A percentile compares a stretch with the other conserved stretches of the same genome.
phyloP scores from a whole-genome alignment of 2,888 invertebrate genomes.

The Dolomedes plantarius region DNA sequence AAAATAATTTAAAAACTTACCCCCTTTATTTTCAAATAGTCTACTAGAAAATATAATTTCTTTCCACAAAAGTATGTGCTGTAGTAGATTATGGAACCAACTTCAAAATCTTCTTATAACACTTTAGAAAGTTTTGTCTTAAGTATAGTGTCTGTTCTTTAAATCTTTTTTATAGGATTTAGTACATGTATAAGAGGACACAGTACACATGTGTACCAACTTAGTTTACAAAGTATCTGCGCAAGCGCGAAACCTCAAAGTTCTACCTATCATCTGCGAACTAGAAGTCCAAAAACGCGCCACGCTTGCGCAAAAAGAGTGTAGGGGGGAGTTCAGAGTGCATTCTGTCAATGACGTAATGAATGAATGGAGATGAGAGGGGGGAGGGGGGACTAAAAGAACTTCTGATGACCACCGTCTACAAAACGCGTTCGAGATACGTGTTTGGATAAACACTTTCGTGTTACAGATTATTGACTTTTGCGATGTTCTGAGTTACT shows the following conservation, averaged over 20 bases:
- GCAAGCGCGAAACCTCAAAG: constrained; percentile 52
- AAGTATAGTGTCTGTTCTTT: background rate
- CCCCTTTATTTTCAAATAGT: too few species aligned
- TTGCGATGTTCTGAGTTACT: constrained; percentile 4
- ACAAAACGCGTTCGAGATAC: constrained; percentile 42
- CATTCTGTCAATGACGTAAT: constrained; percentile 40
- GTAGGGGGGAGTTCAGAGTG: constrained; percentile 29
- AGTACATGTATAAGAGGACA: background rate
- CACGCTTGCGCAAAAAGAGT: constrained; percentile 35
- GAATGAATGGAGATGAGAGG: constrained; percentile 17
- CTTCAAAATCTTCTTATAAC: too few species aligned
- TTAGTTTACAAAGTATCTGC: constrained; percentile 38
- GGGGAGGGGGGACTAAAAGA: constrained; percentile 26
- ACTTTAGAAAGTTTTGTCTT: too few species aligned
- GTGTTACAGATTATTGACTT: constrained; percentile 49
- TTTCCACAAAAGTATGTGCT: too few species aligned
- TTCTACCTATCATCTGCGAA: constrained; percentile 67
- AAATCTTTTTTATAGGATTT: constrained; percentile 13
- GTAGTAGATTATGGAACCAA: too few species aligned
- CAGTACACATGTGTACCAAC: constrained; percentile 53
- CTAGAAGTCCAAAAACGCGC: constrained; percentile 27
- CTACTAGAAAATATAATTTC: too few species aligned
- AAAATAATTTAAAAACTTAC: too few species aligned
- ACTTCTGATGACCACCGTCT: constrained; percentile 40
- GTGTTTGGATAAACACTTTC: constrained; percentile 66